Conservation (phyloP, 2,797 vertebrate species). For the Gallirallus australis region DNA sequence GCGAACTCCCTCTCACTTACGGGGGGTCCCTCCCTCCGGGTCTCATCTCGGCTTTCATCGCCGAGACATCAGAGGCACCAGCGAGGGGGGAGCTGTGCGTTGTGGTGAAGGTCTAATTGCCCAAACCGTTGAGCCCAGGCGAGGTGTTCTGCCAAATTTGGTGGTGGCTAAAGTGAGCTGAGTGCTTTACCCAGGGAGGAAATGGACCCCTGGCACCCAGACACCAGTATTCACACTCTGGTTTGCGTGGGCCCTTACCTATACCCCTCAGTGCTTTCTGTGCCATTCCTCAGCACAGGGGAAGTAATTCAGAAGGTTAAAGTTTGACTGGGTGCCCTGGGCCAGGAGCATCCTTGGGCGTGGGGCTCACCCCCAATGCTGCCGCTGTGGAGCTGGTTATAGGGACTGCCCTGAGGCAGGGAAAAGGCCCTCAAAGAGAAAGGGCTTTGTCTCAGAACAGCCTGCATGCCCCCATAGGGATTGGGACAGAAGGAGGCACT, state of each 20-base stretch:
- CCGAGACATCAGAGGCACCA: neutral
- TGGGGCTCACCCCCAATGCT: neutral
- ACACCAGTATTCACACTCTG: neutral
- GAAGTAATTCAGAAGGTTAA: neutral
- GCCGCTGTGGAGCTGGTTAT: neutral
- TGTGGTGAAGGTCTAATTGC: neutral
- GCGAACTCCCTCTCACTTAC: neutral
- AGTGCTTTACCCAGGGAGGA: neutral
- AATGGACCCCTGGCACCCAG: neutral
- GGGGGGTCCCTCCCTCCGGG: neutral
- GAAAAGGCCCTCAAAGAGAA: neutral
- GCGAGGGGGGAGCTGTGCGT: rapidly evolving
- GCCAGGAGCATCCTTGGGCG: rapidly evolving
- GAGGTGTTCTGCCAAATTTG: neutral
- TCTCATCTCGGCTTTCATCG: neutral
- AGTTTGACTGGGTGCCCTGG: rapidly evolving
- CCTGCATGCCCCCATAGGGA: neutral
- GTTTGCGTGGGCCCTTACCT: neutral
- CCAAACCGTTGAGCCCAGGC: rapidly evolving
- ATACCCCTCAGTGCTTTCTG: neutral
- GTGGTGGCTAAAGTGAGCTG: rapidly evolving
- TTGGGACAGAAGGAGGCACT: neutral
- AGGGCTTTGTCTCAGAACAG: neutral
- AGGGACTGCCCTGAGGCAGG: neutral
- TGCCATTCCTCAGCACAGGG: rapidly evolving